Percentiles rank a stretch among this genome's conserved stretches.
phyloP scores from a whole-genome alignment of 2,888 invertebrate species.

The Hyles lineata region DNA sequence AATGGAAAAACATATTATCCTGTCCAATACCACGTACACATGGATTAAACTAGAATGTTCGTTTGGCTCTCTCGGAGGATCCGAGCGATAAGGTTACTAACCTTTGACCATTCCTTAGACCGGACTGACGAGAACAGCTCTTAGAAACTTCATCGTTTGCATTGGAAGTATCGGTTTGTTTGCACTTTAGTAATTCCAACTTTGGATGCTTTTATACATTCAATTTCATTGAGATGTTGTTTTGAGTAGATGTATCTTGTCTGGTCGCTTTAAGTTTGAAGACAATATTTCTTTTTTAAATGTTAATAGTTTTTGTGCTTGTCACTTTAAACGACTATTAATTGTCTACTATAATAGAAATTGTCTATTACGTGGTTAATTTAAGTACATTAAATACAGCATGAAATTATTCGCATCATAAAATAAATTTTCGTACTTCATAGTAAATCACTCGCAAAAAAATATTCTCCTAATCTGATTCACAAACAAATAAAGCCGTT shows the following conservation, averaged over 20 bases:
- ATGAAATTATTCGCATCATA: no score
- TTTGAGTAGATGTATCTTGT: no score
- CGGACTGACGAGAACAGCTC: slow-evolving; percentile 1
- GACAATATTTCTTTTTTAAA: no score
- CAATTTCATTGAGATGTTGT: no score
- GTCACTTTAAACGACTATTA: no score
- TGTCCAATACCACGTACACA: no score
- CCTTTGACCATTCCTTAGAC: slow-evolving; percentile 8
- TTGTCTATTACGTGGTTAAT: background rate
- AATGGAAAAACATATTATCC: background rate
- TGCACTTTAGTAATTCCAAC: background rate
- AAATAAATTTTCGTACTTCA: background rate
- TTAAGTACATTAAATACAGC: background rate
- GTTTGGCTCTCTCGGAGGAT: background rate
- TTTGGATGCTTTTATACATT: no score
- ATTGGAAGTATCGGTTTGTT: background rate
- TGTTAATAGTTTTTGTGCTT: no score
- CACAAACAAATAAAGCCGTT: background rate
- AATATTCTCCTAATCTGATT: background rate
- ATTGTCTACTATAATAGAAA: background rate
- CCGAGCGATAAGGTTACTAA: background rate
- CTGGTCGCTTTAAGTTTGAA: no score
- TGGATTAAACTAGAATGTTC: background rate
- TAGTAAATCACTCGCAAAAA: background rate
- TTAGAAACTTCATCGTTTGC: slow-evolving; percentile 11